Evolutionary conservation across 2,888 invertebrate species (phyloP), one percentile per base, ranked within the genome.

Genomic region (Pseudococcus longispinus): DNA sequence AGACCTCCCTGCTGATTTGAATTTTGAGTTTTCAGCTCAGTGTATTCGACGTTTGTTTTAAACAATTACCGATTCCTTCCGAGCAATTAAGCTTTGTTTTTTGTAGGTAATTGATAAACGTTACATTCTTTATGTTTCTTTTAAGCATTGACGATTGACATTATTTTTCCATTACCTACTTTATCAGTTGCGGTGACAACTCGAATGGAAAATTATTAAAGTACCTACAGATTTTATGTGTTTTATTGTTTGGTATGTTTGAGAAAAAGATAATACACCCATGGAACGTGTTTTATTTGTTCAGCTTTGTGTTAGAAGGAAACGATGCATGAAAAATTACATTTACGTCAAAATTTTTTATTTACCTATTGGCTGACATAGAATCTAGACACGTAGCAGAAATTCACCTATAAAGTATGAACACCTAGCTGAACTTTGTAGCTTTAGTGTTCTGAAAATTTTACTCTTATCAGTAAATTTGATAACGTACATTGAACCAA

Each of bases 71-170:
- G 42, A 37, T 37, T 80, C 20, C 26, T 80, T 80, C 20, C 77
- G 15, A 42, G 77, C 77, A 80, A 42, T 80, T 80, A 74, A 74
- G 77, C 77, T n/a, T 80, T 37, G 77, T 80, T 80, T 80, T 80
- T 1, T 9, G 37, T 37, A 32, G 32, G 42, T 77, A 80, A 74
- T 20, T 80, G 77, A 80, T 42, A 42, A 20, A 80, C 9, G 20
- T 42, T 74, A 42, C 77, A 42, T 80, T 80, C n/a, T 80, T 80
- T 42, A 20, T 80, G 42, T 80, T 42, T 42, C 77, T 42, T 20
- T 42, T 9, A 42, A 29, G 20, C 77, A 80, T 20, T 37, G 42
- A 80, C 77, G 42, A 80, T 20, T 37, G 42, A 80, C 77, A 80
- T 80, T 80, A 42, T 80, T 80, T 80, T 80, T 80, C 77, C 77